Evolutionary conservation across 2,888 invertebrate species (phyloP).

Genomic region (Harmothoe impar): DNA sequence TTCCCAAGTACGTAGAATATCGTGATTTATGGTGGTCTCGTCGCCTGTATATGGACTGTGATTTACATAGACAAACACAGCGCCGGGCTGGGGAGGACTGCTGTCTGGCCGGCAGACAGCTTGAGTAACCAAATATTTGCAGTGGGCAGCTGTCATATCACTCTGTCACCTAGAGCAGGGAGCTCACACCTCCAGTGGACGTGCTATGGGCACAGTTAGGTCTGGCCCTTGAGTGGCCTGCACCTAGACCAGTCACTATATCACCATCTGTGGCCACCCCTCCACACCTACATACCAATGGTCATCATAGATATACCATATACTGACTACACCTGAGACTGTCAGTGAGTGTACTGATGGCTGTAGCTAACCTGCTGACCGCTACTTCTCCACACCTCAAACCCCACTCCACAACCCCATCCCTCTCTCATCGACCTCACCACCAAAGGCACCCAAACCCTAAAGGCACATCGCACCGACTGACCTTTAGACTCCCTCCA

Average conservation of each 20-base stretch:
- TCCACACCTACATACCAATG: constrained; percentile 2
- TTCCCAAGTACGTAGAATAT: too few species aligned
- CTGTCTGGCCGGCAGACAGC: constrained; percentile 36
- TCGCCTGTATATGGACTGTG: neutral
- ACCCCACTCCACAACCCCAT: neutral
- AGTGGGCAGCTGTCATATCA: constrained; percentile 56
- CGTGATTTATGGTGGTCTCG: too few species aligned
- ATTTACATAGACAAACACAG: constrained; percentile 6
- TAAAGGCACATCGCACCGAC: neutral
- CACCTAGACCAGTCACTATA: neutral
- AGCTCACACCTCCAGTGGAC: constrained; percentile 4
- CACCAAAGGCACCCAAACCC: neutral
- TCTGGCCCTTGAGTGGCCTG: neutral
- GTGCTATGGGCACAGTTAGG: neutral
- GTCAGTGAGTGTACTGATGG: too few species aligned
- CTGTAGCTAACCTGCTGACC: neutral
- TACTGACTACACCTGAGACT: neutral
- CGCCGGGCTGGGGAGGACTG: neutral
- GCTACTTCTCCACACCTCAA: neutral
- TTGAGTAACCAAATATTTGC: constrained; percentile 58
- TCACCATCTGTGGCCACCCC: neutral
- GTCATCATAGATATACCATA: neutral
- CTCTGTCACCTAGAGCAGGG: constrained; percentile 11
- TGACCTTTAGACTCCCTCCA: constrained; percentile 23
- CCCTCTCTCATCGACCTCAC: neutral